Percentiles rank a stretch among this genome's conserved stretches.
Conservation (phyloP, 2,888 invertebrate species). For the Cosmia trapezina region DNA sequence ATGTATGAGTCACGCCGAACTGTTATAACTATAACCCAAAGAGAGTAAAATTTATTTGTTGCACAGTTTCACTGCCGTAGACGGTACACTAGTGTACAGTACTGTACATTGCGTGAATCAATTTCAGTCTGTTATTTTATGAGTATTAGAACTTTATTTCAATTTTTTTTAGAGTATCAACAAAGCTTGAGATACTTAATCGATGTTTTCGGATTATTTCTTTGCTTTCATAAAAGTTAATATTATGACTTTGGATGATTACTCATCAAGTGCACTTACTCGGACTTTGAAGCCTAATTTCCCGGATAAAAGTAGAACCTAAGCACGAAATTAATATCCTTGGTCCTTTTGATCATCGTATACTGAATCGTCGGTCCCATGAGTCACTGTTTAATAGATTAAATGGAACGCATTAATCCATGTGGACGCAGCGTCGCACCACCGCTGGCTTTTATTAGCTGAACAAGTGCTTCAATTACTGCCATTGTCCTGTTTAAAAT, state of each 20-base stretch:
- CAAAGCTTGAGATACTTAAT: no score
- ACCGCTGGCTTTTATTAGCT: constrained; percentile 80
- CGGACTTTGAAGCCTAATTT: background rate
- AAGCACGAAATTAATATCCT: constrained; percentile 18
- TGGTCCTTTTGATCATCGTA: constrained; percentile 32
- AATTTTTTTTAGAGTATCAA: background rate
- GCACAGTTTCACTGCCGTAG: constrained; percentile 46
- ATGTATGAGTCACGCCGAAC: constrained; percentile 51
- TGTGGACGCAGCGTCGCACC: constrained; percentile 71
- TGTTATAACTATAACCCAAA: constrained; percentile 51
- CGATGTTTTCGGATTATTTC: no score
- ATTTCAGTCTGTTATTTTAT: constrained; percentile 10
- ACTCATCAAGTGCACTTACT: background rate
- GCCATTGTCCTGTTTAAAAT: constrained; percentile 73
- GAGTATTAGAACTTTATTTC: background rate
- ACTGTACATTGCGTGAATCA: constrained; percentile 31
- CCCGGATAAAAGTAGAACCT: background rate
- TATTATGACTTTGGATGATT: background rate
- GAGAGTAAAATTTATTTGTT: constrained; percentile 60
- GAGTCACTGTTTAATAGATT: constrained; percentile 85
- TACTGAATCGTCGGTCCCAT: constrained; percentile 47
- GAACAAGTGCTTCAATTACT: constrained; percentile 85
- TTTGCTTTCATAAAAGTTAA: no score
- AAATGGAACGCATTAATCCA: constrained; percentile 87
- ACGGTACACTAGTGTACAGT: constrained; percentile 32